Conservation (phyloP, 2,888 invertebrate species). For the Dryadula phaetusa region DNA sequence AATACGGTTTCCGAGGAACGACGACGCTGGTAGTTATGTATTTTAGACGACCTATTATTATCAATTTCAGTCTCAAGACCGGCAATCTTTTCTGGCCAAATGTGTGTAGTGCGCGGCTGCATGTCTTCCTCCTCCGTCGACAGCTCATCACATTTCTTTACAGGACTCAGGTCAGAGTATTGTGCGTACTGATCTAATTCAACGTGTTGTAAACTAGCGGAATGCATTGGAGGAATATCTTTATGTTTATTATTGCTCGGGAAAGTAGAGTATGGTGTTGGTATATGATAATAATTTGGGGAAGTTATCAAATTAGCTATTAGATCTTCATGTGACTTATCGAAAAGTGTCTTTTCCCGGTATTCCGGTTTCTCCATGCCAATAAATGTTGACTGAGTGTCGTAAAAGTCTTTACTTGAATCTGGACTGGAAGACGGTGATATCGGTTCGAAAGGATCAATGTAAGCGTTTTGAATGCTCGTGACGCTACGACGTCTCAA, state of each 20-base stretch:
- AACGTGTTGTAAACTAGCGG: conserved; percentile 88
- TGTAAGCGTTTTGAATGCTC: conserved; percentile 71
- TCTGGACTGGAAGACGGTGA: conserved; percentile 88
- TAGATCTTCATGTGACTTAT: conserved; percentile 85
- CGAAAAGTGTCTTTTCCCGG: conserved; percentile 80
- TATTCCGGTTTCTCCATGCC: conserved; percentile 76
- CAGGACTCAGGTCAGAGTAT: conserved; percentile 68
- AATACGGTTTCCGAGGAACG: conserved; percentile 90
- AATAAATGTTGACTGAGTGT: conserved; percentile 78
- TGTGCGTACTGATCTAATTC: conserved; percentile 86
- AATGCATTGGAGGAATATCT: conserved; percentile 85
- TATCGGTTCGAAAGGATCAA: conserved; percentile 74
- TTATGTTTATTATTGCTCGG: conserved; percentile 85
- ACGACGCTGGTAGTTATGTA: conserved; percentile 83
- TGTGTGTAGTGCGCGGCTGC: conserved; percentile 76
- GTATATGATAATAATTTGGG: conserved; percentile 82
- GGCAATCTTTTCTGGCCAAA: conserved; percentile 83
- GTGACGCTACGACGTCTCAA: conserved; percentile 66
- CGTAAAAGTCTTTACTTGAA: conserved; percentile 86
- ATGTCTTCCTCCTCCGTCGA: conserved; percentile 83
- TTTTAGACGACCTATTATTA: conserved; percentile 72
- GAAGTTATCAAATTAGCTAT: conserved; percentile 79
- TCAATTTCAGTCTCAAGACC: conserved; percentile 81
- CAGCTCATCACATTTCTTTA: conserved; percentile 74
- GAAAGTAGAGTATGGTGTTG: conserved; percentile 86